A percentile compares a stretch with the other conserved stretches of the same genome.
phyloP scores from a whole-genome alignment of 2,888 invertebrate species.

The Noctua pronuba region DNA sequence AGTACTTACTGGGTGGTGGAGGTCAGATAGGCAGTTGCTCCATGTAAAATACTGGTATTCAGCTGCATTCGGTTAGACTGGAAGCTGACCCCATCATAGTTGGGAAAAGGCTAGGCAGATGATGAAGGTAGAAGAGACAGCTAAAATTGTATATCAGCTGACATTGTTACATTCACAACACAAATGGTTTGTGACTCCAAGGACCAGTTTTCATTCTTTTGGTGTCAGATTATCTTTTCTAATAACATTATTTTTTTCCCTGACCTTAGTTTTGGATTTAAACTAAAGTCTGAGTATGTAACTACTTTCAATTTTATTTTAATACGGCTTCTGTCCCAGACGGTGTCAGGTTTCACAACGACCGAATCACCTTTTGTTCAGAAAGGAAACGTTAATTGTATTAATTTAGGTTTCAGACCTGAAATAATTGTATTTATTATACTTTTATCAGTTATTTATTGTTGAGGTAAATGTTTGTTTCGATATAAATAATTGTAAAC shows the following conservation, averaged over 20 bases:
- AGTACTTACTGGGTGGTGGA: no score
- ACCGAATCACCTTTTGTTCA: slow-evolving; percentile 49
- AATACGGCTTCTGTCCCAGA: slow-evolving; percentile 57
- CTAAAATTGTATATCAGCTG: no score
- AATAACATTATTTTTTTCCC: no score
- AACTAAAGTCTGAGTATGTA: background rate
- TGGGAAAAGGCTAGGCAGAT: no score
- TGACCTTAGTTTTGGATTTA: slow-evolving; percentile 19
- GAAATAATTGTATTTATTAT: slow-evolving; percentile 34
- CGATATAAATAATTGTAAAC: slow-evolving; percentile 27
- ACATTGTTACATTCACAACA: no score
- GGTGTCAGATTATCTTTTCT: no score
- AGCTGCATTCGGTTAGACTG: no score
- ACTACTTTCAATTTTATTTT: slow-evolving; percentile 44
- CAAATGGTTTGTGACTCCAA: background rate
- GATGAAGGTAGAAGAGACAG: no score
- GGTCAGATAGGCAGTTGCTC: no score
- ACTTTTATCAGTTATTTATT: slow-evolving; percentile 41
- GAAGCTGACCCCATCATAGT: no score
- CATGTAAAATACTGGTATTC: no score
- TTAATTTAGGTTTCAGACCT: slow-evolving; percentile 42
- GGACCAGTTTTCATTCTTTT: background rate
- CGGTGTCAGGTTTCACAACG: slow-evolving; percentile 49
- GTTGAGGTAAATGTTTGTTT: slow-evolving; percentile 20
- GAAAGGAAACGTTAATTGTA: slow-evolving; percentile 59